Percentiles rank a stretch among this genome's conserved stretches.
Evolutionary conservation across 1,140 invertebrate genomes (phyloP).

Genomic region (Goniozus legneri): DNA sequence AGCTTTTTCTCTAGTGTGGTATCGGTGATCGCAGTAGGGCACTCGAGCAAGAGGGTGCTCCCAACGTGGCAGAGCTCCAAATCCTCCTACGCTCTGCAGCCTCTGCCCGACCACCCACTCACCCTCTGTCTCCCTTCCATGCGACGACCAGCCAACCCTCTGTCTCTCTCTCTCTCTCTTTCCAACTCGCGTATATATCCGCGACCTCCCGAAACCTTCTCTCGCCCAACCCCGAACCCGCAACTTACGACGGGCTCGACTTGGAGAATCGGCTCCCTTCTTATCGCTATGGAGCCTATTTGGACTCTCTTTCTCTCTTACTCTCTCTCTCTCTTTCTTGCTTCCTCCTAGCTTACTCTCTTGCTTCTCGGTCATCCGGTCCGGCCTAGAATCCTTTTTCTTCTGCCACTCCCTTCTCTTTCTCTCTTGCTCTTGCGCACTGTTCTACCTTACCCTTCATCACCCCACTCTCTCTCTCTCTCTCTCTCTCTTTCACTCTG

Average conservation of each 20-base stretch:
- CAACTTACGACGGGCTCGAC: slow-evolving; percentile 5
- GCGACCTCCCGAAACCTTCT: too few relatives aligned
- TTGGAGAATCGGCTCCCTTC: slow-evolving; percentile 7
- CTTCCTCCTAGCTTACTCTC: too few relatives aligned
- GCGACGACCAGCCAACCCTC: slow-evolving; percentile 14
- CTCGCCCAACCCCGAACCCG: too few relatives aligned
- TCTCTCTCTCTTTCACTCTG: too few relatives aligned
- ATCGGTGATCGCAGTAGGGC: slow-evolving; percentile 53
- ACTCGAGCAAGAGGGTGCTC: slow-evolving; percentile 47
- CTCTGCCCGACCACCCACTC: too few relatives aligned
- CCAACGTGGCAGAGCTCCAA: slow-evolving; percentile 50
- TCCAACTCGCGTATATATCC: too few relatives aligned
- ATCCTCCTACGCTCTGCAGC: slow-evolving; percentile 38
- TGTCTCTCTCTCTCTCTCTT: background rate
- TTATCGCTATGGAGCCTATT: slow-evolving; percentile 12
- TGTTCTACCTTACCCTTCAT: background rate
- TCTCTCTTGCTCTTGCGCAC: background rate
- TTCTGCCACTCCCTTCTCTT: slow-evolving; percentile 1
- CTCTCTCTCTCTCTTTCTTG: background rate
- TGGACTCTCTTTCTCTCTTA: background rate
- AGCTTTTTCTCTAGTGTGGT: slow-evolving; percentile 48
- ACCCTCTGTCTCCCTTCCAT: slow-evolving; percentile 15
- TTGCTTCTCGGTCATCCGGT: slow-evolving; percentile 12
- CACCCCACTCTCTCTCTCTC: too few relatives aligned
- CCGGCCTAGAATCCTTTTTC: slow-evolving; percentile 17